Evolutionary conservation across 1,140 invertebrate genomes (phyloP), one percentile per base, ranked within the genome.

Genomic region (Heterodera schachtii): DNA sequence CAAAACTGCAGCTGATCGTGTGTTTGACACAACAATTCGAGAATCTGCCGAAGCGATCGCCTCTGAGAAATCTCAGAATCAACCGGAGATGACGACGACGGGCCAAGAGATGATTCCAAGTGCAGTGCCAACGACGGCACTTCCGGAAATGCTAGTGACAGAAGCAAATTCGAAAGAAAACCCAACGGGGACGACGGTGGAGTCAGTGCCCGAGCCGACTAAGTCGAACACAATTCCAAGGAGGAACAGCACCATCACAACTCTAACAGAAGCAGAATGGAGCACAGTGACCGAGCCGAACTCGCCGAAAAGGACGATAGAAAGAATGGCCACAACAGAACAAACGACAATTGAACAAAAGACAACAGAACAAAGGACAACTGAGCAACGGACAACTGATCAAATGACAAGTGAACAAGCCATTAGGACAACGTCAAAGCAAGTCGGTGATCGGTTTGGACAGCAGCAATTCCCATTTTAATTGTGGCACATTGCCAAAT

Each of bases 211-310:
- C 44, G 78, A 79, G 67, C 4, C 44, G 6, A 44, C 41, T 44
- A 79, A 11, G 41, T 8, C 79, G 19, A 81, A 76, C 11, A 64
- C 57, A 64, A 64, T 64, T 64, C 31, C 31, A 31, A 31, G 31
- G 31, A 31, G 31, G 31, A 31, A 31, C 31, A 31, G 31, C 31
- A 31, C 31, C 31, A 31, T 49, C 60, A 83, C 82, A 31, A 83
- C 66, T 11, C 84, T 81, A 57, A 44, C 82, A 75, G 52, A 52
- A 31, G 31, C 31, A 31, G 31, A 31, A 31, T 31, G 31, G 31
- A 31, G 31, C 31, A 31, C 31, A 83, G 67, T 46, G 43, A 76
- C 81, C 52, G 57, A 74, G 13, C 49, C 84, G 46, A 73, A 77
- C 21, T 75, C 83, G 21, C 67, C 84, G 52, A 85, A 46, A 57